phyloP scores from a whole-genome alignment of 2,888 invertebrate species.

The Amiota mariae region DNA sequence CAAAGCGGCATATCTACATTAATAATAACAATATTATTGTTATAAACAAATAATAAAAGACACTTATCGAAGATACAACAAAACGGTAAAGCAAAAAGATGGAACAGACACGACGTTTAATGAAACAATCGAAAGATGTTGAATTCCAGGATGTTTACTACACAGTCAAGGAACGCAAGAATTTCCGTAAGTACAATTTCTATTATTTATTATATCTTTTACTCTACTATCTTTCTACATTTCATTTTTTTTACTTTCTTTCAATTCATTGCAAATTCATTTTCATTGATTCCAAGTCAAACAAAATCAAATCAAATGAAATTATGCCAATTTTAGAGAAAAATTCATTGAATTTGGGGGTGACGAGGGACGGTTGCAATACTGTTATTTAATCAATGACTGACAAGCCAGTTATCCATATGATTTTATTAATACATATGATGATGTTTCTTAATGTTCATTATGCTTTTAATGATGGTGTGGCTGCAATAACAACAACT shows the following conservation, averaged over 20 bases:
- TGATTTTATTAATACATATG: no score
- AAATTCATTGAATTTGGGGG: no score
- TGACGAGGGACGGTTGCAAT: no score
- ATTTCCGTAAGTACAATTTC: constrained; percentile 64
- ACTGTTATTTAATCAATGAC: no score
- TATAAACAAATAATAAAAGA: background rate
- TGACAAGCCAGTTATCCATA: no score
- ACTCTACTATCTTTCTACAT: background rate
- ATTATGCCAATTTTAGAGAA: no score
- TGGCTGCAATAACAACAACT: no score
- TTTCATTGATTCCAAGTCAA: background rate
- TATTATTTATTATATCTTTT: constrained; percentile 23
- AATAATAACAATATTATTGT: constrained; percentile 10
- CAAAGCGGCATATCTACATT: constrained; percentile 3
- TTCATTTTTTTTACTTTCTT: background rate
- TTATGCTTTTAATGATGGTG: no score
- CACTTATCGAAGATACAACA: constrained; percentile 9
- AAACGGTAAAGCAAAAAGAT: constrained; percentile 2
- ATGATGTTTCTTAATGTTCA: no score
- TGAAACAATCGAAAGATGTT: constrained; percentile 68
- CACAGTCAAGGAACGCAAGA: constrained; percentile 66
- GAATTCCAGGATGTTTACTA: constrained; percentile 73
- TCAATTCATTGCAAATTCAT: background rate
- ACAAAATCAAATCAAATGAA: background rate
- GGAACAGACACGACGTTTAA: constrained; percentile 48